Conservation (phyloP, 2,797 vertebrate genomes). For the Characodon lateralis region DNA sequence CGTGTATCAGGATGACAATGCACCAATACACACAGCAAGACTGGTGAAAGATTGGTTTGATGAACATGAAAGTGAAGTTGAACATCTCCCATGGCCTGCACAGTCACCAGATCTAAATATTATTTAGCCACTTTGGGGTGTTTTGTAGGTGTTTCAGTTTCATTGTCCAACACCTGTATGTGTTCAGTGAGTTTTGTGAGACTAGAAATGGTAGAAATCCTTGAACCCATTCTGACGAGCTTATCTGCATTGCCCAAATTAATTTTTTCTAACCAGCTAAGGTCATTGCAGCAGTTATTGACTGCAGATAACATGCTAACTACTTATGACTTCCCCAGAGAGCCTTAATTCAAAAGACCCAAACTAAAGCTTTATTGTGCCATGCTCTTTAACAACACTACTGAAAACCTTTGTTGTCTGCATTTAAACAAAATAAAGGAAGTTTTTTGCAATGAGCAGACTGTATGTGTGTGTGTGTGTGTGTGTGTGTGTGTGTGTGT, state of each 20-base stretch:
- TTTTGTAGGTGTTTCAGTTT: no score
- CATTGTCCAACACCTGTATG: no score
- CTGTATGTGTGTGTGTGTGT: background rate
- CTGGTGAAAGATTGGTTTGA: no score
- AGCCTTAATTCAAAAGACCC: background rate
- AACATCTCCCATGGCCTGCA: no score
- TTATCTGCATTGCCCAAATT: background rate
- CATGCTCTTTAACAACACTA: constrained; percentile 14
- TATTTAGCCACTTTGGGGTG: no score
- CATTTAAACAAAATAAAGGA: constrained; percentile 8
- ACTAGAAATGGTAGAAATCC: background rate
- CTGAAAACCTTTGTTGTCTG: constrained; percentile 13
- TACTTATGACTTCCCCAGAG: no score
- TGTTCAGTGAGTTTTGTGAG: background rate
- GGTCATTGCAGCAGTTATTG: background rate
- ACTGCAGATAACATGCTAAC: background rate
- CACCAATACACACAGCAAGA: no score
- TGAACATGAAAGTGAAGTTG: no score
- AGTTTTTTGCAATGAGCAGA: constrained; percentile 15
- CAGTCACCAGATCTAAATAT: no score
- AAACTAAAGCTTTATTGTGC: constrained; percentile 7
- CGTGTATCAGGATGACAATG: no score
- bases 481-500: constrained; percentile 8
- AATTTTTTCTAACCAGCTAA: background rate
- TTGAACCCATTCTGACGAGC: background rate